Base-by-base conservation (phyloP, 1,140 invertebrate genomes). In the Drosophila oshimai region DNA sequence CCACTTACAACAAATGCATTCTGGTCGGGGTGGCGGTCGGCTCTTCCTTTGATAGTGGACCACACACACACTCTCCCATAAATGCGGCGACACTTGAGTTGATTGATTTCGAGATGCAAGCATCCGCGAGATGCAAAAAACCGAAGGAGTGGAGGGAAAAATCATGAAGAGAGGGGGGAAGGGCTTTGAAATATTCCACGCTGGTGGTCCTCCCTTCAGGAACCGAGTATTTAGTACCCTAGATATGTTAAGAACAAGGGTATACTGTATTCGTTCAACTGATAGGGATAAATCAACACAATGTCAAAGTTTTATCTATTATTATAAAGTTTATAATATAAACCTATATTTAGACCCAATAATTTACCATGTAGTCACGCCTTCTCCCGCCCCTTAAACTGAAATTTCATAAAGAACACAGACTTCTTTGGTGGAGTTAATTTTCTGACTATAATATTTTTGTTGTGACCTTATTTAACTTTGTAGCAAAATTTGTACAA, bases 1-100 rank as follows among this genome's bases (percentile, higher is more conserved):
- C 80, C 80, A 87, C 81, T 87, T 87, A 87, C 83, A 87, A 87
- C 64, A 67, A 87, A 81, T 81, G 81, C 81, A 87, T 81, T 87
- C 77, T 71, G 81, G 37, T 41, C 61, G 61, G 80, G 61, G 65
- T 29, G 71, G 41, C 60, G 75, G 65, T 39, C 41, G 75, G 71
- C 67, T n/a, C n/a, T n/a, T n/a, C n/a, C 81, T 87, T 87, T 87
- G 81, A 87, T 87, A 81, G 45, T 81, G 81, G 81, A 87, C 81
- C 81, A 87, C 81, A 87, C 81, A 86, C 73, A 72, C 18, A n/a
- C 33, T 15, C 20, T 44, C 49, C 22, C 42, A 18, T 36, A 42
- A 39, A 65, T 47, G 37, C 51, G 53, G 53, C 72, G 76, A 74
- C 80, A 86, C 80, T 86, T 87, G 80, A 87, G 80, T 87, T 86